Percentiles rank a stretch among this genome's conserved stretches.
Conservation (phyloP, 2,888 invertebrate genomes). For the Aphidius colemani region DNA sequence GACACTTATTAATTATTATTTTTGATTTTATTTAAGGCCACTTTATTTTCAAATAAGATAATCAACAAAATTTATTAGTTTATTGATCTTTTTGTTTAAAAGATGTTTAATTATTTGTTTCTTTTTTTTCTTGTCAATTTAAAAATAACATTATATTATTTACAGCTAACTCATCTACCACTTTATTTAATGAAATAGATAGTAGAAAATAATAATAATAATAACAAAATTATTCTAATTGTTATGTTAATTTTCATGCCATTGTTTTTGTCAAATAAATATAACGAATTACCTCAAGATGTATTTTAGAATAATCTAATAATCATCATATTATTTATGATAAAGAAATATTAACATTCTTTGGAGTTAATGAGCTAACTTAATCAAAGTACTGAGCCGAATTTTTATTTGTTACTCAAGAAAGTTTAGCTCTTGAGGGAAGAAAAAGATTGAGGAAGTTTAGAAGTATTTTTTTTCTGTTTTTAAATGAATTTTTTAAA, state of each 20-base stretch:
- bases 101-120: no score
- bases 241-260: constrained; percentile 5
- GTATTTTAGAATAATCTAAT: constrained; percentile 16
- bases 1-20: constrained; percentile 10
- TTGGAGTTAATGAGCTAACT: constrained; percentile 45
- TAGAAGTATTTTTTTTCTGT: neutral
- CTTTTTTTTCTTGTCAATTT: neutral
- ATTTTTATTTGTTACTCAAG: constrained; percentile 1
- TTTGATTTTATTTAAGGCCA: constrained; percentile 21
- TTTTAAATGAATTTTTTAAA: neutral
- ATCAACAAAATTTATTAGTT: neutral
- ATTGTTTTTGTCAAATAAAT: constrained; percentile 13
- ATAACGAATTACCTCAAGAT: neutral
- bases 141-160: constrained; percentile 4
- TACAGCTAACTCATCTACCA: constrained; percentile 14
- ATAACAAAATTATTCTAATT: neutral
- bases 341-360: constrained; percentile 47
- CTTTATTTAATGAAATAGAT: neutral
- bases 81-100: no score
- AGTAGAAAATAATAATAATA: neutral
- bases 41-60: constrained; percentile 13
- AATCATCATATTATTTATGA: constrained; percentile 2
- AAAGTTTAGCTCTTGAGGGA: constrained; percentile 36
- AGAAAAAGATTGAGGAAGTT: constrained; percentile 35
- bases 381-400: constrained; percentile 27